Base-by-base conservation (phyloP, 1,140 invertebrate genomes). In the Calycopis cecrops region DNA sequence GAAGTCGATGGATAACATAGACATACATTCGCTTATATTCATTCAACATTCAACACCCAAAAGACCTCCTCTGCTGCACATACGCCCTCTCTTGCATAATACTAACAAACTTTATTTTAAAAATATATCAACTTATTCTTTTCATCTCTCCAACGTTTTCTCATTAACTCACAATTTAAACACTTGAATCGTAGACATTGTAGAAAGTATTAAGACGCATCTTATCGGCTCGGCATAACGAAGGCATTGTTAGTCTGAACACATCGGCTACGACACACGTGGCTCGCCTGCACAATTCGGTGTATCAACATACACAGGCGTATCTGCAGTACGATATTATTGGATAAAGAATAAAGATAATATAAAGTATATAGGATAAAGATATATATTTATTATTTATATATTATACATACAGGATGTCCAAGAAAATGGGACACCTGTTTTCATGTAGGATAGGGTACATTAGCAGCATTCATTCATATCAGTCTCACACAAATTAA, bases 171-270 rank as follows among this genome's bases (percentile, higher is more conserved):
- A 16, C 35, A 37, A 2, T n/a, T 42, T 12, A 16, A 12, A 42
- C 16, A 16, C 14, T 16, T 44, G 7, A 44, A 16, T 16, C 9
- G 17, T 44, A 12, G 14, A 44, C 12, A 40, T 10, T 9, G 2
- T 8, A 44, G 7, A 4, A 16, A 16, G 40, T 14, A 44, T 16
- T 16, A 44, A 16, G 14, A 44, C 17, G 17, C 9, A 16, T 44
- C 40, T 17, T 44, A 44, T 44, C 40, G 40, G 40, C 9, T 44
- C 14, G 14, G n/a, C 14, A 40, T 44, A 44, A 44, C 17, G 21
- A 16, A 6, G 40, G 14, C 40, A 8, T 44, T 44, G 14, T 17
- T 16, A 44, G 40, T 44, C 40, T 9, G 17, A 16, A 12, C 40
- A 44, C 40, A 44, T 44, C 40, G 21, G 21, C 21, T 28, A 16